Percentiles rank a stretch among this genome's conserved stretches.
Conservation (phyloP, 2,888 invertebrate genomes). For the Lamproptera curius region DNA sequence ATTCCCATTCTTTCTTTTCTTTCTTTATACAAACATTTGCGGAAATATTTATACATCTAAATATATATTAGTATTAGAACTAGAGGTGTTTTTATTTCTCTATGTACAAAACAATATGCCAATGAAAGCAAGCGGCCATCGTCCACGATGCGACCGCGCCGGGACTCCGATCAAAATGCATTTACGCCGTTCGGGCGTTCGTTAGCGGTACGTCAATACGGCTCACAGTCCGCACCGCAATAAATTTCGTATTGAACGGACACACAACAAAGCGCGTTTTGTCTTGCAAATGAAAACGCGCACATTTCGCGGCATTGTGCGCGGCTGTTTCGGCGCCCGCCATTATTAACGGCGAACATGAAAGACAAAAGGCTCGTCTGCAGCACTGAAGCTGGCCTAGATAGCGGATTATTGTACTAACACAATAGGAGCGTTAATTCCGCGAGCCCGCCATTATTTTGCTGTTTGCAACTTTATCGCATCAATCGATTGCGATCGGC, state of each 20-base stretch:
- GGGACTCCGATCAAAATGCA: constrained; percentile 60
- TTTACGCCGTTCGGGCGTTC: constrained; percentile 65
- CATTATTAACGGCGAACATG: constrained; percentile 79
- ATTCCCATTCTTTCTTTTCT: too few relatives aligned
- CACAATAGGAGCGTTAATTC: constrained; percentile 77
- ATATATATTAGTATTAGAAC: too few relatives aligned
- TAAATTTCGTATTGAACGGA: constrained; percentile 77
- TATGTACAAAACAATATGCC: too few relatives aligned
- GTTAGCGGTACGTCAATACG: constrained; percentile 72
- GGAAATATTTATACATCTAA: too few relatives aligned
- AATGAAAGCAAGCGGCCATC: not conserved
- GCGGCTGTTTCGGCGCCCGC: constrained; percentile 77
- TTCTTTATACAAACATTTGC: too few relatives aligned
- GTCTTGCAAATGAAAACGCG: constrained; percentile 79
- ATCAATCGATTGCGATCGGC: constrained; percentile 62
- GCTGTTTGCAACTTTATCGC: constrained; percentile 75
- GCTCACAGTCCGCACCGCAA: constrained; percentile 71
- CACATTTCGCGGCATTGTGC: constrained; percentile 78
- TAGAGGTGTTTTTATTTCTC: too few relatives aligned
- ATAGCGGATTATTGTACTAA: constrained; percentile 78
- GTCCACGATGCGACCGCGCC: not conserved
- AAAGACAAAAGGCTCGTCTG: constrained; percentile 79
- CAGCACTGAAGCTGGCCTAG: constrained; percentile 78
- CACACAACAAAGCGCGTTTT: constrained; percentile 78
- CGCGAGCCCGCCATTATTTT: constrained; percentile 75